Conservation (phyloP, 2,113 vertebrate species). For the Cyprinodon brontotheroides region DNA sequence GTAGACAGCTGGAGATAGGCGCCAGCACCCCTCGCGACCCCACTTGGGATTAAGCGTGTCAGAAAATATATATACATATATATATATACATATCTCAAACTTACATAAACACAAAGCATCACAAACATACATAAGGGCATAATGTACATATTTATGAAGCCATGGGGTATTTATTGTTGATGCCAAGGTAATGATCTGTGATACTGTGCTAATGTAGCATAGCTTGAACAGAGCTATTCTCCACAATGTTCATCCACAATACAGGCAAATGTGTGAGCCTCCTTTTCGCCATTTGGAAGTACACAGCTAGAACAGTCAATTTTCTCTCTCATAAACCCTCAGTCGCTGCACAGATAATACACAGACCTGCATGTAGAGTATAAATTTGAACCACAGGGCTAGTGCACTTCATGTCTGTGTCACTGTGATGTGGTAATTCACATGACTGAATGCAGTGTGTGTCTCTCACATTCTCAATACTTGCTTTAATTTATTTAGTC, state of each 20-base stretch:
- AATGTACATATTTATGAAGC: slow-evolving; percentile 72
- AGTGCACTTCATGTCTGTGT: slow-evolving; percentile 62
- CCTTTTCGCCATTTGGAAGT: slow-evolving; percentile 44
- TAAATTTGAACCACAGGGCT: neutral
- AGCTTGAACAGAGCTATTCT: slow-evolving; percentile 50
- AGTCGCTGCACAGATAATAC: slow-evolving; percentile 3
- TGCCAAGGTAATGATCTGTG: slow-evolving; percentile 75
- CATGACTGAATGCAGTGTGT: slow-evolving; percentile 50
- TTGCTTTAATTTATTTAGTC: slow-evolving; percentile 56
- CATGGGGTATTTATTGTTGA: slow-evolving; percentile 60
- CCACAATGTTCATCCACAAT: slow-evolving; percentile 12
- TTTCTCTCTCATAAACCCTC: slow-evolving; percentile 6
- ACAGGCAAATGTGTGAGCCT: slow-evolving; percentile 9
- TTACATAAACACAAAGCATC: slow-evolving; percentile 42
- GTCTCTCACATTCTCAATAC: slow-evolving; percentile 60
- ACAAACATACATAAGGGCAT: slow-evolving; percentile 64
- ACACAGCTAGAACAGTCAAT: slow-evolving; percentile 38
- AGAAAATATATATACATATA: too few species aligned
- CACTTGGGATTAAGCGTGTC: too few species aligned
- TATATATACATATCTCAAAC: neutral
- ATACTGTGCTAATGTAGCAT: slow-evolving; percentile 72
- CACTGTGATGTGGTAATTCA: slow-evolving; percentile 60
- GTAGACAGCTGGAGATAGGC: too few species aligned
- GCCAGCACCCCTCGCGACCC: too few species aligned
- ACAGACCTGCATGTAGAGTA: slow-evolving; percentile 15